Base-by-base conservation (phyloP, 2,888 invertebrate genomes). In the Chrysotoxum bicinctum region DNA sequence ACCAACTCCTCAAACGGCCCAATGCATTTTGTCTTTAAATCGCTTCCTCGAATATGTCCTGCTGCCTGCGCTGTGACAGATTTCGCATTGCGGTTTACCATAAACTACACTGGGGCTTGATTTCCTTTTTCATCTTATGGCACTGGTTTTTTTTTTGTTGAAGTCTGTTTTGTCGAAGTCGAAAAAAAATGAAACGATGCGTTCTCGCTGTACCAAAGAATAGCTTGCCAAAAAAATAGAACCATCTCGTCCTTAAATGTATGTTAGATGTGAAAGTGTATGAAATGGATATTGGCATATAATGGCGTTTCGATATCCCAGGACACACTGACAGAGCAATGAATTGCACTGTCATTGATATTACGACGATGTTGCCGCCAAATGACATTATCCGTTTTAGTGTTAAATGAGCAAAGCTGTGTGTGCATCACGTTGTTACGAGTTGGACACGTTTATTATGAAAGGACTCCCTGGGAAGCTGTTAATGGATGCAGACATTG, bases 11-110 rank as follows among this genome's bases (percentile, higher is more conserved):
- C 16, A 69, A 70, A 54, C 43, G 70, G 80, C 66, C 80, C 84
- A 84, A 75, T 66, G 80, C 75, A 84, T 84, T 66, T 84, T 72
- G 80, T 84, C 80, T 84, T 75, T 69, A 66, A 66, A 66, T 72
- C 58, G 80, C 69, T 83, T 79, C 64, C 74, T 83, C 64, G 32
- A 68, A 74, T 79, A 69, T 79, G 80, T 75, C 45, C 75, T 66
- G 70, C 76, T 35, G 58, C 76, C 81, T 76, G 76, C 50, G 30
- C 48, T 81, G 90, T 91, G 91, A 91, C 91, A 90, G 90, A 90
- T 91, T 91, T 91, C 91, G 91, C 91, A 91, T 90, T 91, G 91
- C 91, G 90, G 91, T 90, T 90, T 90, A 90, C 90, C 90, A 91
- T 90, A 90, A 91, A 91, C 90, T 90, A 90, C 43, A 56, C 32